Conservation (phyloP, 2,113 vertebrate genomes). For the Sterrhoptilus dennistouni region DNA sequence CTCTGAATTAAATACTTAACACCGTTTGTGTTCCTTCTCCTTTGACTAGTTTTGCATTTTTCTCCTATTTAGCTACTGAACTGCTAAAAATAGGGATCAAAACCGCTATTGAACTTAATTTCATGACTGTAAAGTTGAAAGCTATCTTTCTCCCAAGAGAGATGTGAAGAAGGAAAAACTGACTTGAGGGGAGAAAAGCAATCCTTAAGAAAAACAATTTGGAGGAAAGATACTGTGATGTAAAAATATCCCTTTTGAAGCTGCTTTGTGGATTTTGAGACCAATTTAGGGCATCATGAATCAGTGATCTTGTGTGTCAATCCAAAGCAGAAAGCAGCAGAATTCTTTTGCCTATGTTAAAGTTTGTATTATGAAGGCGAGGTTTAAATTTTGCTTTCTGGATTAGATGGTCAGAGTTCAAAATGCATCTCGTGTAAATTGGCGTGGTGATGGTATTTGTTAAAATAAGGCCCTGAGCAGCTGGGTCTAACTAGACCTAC, state of each 20-base stretch:
- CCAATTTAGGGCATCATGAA: neutral
- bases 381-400: conserved; percentile 31
- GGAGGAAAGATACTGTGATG: neutral
- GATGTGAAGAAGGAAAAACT: neutral
- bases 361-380: neutral
- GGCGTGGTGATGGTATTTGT: neutral
- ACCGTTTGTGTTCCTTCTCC: neutral
- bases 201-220: neutral
- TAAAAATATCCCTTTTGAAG: neutral
- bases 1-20: neutral
- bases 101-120: neutral
- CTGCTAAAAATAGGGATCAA: neutral
- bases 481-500: neutral
- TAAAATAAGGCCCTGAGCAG: neutral
- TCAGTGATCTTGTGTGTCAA: neutral
- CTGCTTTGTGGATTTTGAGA: neutral
- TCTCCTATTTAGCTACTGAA: neutral
- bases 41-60: neutral
- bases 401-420: neutral
- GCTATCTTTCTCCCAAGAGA: neutral
- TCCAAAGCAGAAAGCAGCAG: neutral
- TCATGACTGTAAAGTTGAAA: neutral
- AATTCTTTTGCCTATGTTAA: neutral
- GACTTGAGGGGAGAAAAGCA: neutral
- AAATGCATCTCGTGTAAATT: neutral